Percentiles rank a stretch among this genome's conserved stretches.
Evolutionary conservation across 2,797 vertebrate genomes (phyloP).

Genomic region (Antrozous pallidus): DNA sequence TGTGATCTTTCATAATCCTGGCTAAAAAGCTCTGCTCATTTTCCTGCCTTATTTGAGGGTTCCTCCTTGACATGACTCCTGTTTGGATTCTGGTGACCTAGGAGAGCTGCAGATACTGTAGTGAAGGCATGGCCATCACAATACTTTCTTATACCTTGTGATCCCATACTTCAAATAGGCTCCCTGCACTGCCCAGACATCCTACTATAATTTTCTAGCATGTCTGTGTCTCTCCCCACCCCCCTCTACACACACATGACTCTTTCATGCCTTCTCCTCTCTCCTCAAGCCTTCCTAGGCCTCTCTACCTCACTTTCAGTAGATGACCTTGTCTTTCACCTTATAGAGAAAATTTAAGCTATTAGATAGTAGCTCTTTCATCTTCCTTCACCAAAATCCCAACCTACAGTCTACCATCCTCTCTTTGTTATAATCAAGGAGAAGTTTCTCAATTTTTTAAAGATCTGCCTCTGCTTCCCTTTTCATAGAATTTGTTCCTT

Average conservation of each 20-base stretch:
- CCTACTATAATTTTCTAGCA: neutral
- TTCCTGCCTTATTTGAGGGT: conserved; percentile 7
- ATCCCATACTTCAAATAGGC: neutral
- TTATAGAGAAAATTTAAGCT: neutral
- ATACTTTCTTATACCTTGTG: neutral
- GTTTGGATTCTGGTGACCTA: neutral
- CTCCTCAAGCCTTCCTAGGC: neutral
- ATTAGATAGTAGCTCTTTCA: neutral
- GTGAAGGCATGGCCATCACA: neutral
- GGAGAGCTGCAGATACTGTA: neutral
- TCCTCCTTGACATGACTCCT: neutral
- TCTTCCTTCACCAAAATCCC: neutral
- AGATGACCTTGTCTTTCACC: neutral
- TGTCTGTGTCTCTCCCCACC: neutral
- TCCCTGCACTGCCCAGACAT: neutral
- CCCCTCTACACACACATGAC: neutral
- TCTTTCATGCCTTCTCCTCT: neutral
- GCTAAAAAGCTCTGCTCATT: neutral
- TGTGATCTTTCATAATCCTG: neutral
- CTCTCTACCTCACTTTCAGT: neutral
- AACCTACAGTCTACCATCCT: neutral
- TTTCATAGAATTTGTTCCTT: neutral
- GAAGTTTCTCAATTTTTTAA: neutral
- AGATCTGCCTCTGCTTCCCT: neutral
- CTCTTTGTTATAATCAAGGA: neutral